These are phyloP conservation scores for Chorisops tibialis DNA, from an alignment of 2,888 invertebrate genomes.

Conservation along the genomic window DNA sequence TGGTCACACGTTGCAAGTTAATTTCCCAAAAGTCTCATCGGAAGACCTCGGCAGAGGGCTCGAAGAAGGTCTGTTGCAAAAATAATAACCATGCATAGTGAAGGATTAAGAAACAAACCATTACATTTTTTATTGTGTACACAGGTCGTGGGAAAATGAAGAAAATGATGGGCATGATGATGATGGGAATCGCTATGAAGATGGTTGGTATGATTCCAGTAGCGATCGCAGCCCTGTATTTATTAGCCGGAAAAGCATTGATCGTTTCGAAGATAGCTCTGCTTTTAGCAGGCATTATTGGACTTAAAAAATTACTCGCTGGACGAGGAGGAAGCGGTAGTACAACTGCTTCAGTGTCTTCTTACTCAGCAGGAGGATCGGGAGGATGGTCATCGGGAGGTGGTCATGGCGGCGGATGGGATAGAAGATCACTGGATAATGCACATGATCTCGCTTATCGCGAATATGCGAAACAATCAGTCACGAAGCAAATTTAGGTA, in stretches of 20 bases:
- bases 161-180: constrained; percentile 82
- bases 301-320: constrained; percentile 74
- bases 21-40: constrained; percentile 68
- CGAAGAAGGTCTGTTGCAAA: constrained; percentile 64
- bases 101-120: background rate
- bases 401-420: constrained; percentile 48
- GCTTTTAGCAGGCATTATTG: constrained; percentile 72
- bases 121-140: background rate
- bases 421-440: constrained; percentile 55
- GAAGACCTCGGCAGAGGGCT: constrained; percentile 66
- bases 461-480: constrained; percentile 56
- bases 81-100: constrained; percentile 3
- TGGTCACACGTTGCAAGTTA: constrained; percentile 72
- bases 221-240: constrained; percentile 65
- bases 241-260: constrained; percentile 65
- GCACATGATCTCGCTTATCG: constrained; percentile 71
- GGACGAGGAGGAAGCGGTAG: constrained; percentile 60
- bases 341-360: constrained; percentile 48
- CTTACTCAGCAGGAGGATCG: constrained; percentile 59
- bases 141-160: constrained; percentile 81
- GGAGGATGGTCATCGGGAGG: constrained; percentile 48
- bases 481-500: background rate
- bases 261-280: constrained; percentile 65
- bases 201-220: constrained; percentile 63
- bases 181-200: constrained; percentile 59